These are phyloP conservation scores for Heliothis peltigera DNA, from an alignment of 2,888 invertebrate species.

Conservation along the genomic window DNA sequence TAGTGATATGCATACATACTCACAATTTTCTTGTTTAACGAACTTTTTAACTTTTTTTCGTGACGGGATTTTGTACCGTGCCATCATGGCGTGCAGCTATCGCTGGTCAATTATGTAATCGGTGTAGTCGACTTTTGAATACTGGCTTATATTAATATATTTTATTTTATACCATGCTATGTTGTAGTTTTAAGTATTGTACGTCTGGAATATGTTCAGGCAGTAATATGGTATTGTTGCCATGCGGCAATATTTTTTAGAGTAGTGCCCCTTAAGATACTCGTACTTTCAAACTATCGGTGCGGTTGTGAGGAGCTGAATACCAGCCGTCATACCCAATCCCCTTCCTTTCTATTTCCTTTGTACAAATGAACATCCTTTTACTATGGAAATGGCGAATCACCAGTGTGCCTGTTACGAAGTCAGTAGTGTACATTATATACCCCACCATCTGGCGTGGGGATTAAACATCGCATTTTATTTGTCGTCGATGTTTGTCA, in stretches of 20 bases:
- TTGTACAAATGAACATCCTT: slow-evolving; percentile 52
- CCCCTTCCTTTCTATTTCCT: slow-evolving; percentile 44
- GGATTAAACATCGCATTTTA: slow-evolving; percentile 25
- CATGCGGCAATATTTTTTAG: slow-evolving; percentile 17
- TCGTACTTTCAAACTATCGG: slow-evolving; percentile 26
- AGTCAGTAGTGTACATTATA: slow-evolving; percentile 33
- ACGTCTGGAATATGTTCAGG: slow-evolving; percentile 12
- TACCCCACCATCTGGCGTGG: slow-evolving; percentile 25
- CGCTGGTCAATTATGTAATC: slow-evolving; percentile 20
- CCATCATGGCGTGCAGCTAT: not conserved
- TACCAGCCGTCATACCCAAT: slow-evolving; percentile 4
- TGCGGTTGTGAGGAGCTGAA: slow-evolving; percentile 14
- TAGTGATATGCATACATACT: no score
- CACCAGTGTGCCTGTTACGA: slow-evolving; percentile 56
- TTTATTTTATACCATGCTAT: slow-evolving; percentile 5
- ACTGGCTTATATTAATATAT: slow-evolving; percentile 4
- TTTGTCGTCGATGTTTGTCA: slow-evolving; percentile 35
- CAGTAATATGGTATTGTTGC: slow-evolving; percentile 8
- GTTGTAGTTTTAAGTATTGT: slow-evolving; percentile 9
- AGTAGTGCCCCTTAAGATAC: slow-evolving; percentile 24
- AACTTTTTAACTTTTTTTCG: no score
- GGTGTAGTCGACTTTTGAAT: slow-evolving; percentile 5
- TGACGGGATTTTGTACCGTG: not conserved
- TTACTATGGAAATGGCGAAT: slow-evolving; percentile 48
- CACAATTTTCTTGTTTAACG: no score